phyloP scores from a whole-genome alignment of 1,140 invertebrate genomes.

The Parapsyche elsis region DNA sequence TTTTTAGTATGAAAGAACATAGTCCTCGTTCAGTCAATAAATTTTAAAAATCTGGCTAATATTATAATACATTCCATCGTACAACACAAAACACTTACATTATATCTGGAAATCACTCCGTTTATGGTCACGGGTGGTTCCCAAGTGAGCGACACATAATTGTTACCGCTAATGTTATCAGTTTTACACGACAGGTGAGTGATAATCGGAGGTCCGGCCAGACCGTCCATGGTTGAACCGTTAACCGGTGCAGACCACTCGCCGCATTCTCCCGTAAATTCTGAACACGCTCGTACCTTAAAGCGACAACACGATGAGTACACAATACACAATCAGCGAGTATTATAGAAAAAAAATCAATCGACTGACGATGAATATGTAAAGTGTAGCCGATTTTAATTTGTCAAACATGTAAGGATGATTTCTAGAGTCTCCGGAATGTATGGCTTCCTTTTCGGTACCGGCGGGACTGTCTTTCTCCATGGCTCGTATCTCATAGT shows the following conservation, averaged over 20 bases:
- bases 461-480: slow-evolving; percentile 69
- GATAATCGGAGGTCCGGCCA: slow-evolving; percentile 70
- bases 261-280: slow-evolving; percentile 79
- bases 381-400: slow-evolving; percentile 79
- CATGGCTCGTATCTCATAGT: slow-evolving; percentile 76
- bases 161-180: slow-evolving; percentile 73
- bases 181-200: slow-evolving; percentile 75
- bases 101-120: slow-evolving; percentile 80
- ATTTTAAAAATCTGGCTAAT: not conserved
- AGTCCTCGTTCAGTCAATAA: no score
- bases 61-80: not conserved
- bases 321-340: not conserved
- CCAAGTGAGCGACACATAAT: slow-evolving; percentile 78
- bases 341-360: slow-evolving; percentile 25
- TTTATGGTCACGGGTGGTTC: slow-evolving; percentile 75
- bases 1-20: no score
- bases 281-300: slow-evolving; percentile 78
- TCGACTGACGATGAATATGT: slow-evolving; percentile 75
- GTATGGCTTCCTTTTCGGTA: slow-evolving; percentile 70
- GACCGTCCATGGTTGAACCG: slow-evolving; percentile 83
- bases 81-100: slow-evolving; percentile 63
- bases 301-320: slow-evolving; percentile 31
- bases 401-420: slow-evolving; percentile 81
- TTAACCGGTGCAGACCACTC: slow-evolving; percentile 79
- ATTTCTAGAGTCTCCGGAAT: slow-evolving; percentile 72